phyloP scores from a whole-genome alignment of 2,888 invertebrate genomes.

The Cheilosia urbana region DNA sequence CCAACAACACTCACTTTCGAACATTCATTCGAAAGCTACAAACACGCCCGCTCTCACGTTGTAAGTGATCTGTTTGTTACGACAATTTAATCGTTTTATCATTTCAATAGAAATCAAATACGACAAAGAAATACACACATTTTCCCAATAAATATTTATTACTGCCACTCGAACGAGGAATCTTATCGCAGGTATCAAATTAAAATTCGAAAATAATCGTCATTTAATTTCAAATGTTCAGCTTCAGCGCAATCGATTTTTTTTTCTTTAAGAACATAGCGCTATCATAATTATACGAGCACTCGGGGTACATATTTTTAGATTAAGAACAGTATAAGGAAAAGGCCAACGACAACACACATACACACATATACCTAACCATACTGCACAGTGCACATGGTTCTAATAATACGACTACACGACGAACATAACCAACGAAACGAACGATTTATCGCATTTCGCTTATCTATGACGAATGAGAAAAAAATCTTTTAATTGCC shows the following conservation, averaged over 20 bases:
- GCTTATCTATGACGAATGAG: slow-evolving; percentile 72
- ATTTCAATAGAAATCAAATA: neutral
- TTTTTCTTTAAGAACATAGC: slow-evolving; percentile 22
- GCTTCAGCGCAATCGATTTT: slow-evolving; percentile 38
- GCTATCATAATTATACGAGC: slow-evolving; percentile 61
- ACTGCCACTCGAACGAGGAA: slow-evolving; percentile 49
- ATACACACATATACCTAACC: neutral
- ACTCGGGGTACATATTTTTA: slow-evolving; percentile 51
- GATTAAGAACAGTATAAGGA: slow-evolving; percentile 28
- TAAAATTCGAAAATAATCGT: slow-evolving; percentile 68
- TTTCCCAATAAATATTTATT: slow-evolving; percentile 52
- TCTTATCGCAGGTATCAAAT: slow-evolving; percentile 63
- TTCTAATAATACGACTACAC: slow-evolving; percentile 38
- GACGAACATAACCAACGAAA: slow-evolving; percentile 30
- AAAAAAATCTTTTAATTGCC: slow-evolving; percentile 75
- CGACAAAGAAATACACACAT: slow-evolving; percentile 12
- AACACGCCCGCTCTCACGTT: too few species aligned
- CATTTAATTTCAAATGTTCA: slow-evolving; percentile 69
- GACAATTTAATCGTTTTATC: neutral
- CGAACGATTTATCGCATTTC: slow-evolving; percentile 60
- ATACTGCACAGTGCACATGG: slow-evolving; percentile 7
- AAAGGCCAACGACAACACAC: neutral
- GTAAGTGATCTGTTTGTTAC: too few species aligned
- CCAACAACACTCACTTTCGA: too few species aligned
- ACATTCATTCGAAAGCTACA: too few species aligned